These are phyloP conservation scores for Corydoras maculifer DNA, from an alignment of 2,113 vertebrate species.

Conservation along the genomic window DNA sequence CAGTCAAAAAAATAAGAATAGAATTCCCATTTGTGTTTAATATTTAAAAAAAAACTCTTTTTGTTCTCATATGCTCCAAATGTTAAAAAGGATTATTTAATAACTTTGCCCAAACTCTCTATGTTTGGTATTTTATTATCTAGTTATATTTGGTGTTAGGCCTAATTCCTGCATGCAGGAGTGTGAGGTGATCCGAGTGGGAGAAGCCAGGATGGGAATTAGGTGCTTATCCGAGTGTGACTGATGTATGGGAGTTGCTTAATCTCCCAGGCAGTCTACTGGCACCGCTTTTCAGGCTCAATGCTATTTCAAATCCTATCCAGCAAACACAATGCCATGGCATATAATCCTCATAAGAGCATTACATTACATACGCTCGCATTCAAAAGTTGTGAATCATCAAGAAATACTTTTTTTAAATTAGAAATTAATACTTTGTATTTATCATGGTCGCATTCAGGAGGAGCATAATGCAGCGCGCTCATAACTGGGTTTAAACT, in stretches of 20 bases:
- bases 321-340: conserved; percentile 1
- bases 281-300: conserved; percentile 19
- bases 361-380: too few species aligned
- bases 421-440: too few species aligned
- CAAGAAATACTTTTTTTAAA: too few species aligned
- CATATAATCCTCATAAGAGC: too few species aligned
- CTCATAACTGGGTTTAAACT: too few species aligned
- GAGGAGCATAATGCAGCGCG: too few species aligned
- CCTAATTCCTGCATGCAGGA: background rate
- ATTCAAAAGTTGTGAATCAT: too few species aligned
- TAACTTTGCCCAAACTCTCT: background rate
- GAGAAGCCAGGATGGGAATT: conserved; percentile 19
- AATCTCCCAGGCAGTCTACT: background rate
- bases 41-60: too few species aligned
- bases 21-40: too few species aligned
- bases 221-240: conserved; percentile 17
- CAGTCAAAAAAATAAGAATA: too few species aligned
- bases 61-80: too few species aligned
- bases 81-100: background rate
- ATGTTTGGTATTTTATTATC: background rate
- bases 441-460: too few species aligned
- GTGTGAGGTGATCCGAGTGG: background rate
- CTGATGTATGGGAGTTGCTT: conserved; percentile 13
- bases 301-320: conserved; percentile 15
- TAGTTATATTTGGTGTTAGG: background rate